Evolutionary conservation across 2,113 vertebrate species (phyloP), one percentile per base, ranked within the genome.

Genomic region (Chionis minor): DNA sequence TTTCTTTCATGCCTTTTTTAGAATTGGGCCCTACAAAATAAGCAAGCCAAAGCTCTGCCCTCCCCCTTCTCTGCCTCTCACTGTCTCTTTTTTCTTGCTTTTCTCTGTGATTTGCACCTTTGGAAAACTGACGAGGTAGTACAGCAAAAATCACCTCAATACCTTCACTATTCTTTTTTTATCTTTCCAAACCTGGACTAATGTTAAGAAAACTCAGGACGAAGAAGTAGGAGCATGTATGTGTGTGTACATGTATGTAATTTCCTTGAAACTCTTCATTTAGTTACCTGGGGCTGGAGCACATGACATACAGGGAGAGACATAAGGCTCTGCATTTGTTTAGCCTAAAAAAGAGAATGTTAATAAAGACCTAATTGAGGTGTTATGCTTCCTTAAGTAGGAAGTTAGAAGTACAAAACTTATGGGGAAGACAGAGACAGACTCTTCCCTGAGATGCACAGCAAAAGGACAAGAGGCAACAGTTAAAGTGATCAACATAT

Each of bases 231-330:
- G 33, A 67, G 2, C 0, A 4, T 21, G 11, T 19, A 13, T 14
- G 3, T 45, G 8, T 17, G 16, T 10, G 8, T 7, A 12, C 4
- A 4, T 3, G 0, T 2, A 2, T 26, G 12, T 30, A 65, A 33
- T 21, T 14, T 55, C 86, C 45, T 63, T 27, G 14, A 81, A 90
- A 24, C 8, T 51, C 44, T 51, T 95, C 0, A 9, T 61, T 55
- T 4, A 1, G 4, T 49, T 81, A 14, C 32, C 45, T 92, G 84
- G 59, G 17, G 20, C 26, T 73, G 20, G 24, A 94, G 16, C 6
- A 55, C 45, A 8, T 22, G n/a, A 22, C 30, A 11, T 8, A 14
- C 1, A 8, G 28, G 6, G 30, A 83, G 33, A 75, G 66, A 80
- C 12, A 44, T 10, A 32, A 30, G 6, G 9, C 13, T 9, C 4